A percentile compares a stretch with the other conserved stretches of the same genome.
Evolutionary conservation across 2,888 invertebrate species (phyloP).

Genomic region (Parnassius mnemosyne): DNA sequence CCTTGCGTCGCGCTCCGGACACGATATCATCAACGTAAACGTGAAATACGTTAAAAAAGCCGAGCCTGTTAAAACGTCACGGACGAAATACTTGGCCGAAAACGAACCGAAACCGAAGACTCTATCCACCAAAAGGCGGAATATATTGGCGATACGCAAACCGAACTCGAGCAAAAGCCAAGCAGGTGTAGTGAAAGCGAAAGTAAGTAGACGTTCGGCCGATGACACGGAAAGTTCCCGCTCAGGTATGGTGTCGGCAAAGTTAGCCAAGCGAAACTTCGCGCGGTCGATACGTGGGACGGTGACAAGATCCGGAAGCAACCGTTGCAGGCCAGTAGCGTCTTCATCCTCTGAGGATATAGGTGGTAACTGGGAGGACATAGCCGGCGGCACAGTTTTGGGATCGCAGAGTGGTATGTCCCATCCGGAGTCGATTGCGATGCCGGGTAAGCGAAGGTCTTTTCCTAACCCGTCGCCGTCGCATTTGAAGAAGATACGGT

Average conservation of each 20-base stretch:
- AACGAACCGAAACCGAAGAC: slow-evolving; percentile 67
- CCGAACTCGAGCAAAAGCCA: slow-evolving; percentile 66
- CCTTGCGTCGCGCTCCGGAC: slow-evolving; percentile 54
- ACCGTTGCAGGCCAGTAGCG: slow-evolving; percentile 49
- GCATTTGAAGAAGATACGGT: slow-evolving; percentile 69
- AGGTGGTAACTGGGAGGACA: slow-evolving; percentile 55
- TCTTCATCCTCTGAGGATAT: slow-evolving; percentile 58
- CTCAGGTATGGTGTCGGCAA: slow-evolving; percentile 45
- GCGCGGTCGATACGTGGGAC: slow-evolving; percentile 44
- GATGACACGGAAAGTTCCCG: slow-evolving; percentile 61
- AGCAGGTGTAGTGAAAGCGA: slow-evolving; percentile 52
- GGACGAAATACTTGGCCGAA: slow-evolving; percentile 56
- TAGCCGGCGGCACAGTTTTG: slow-evolving; percentile 49
- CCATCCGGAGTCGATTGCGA: slow-evolving; percentile 31
- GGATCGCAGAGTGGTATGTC: slow-evolving; percentile 29
- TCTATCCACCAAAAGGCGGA: slow-evolving; percentile 59
- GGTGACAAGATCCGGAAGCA: slow-evolving; percentile 29
- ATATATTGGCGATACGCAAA: slow-evolving; percentile 66
- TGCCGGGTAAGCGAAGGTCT: slow-evolving; percentile 51
- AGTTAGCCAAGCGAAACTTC: slow-evolving; percentile 60
- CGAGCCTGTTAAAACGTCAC: slow-evolving; percentile 57
- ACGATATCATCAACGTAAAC: slow-evolving; percentile 54
- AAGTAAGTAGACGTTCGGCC: slow-evolving; percentile 52
- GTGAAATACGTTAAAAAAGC: slow-evolving; percentile 57
- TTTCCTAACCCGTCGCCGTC: slow-evolving; percentile 54